Evolutionary conservation across 2,113 vertebrate genomes (phyloP), one percentile per base, ranked within the genome.

Genomic region (Cyprinodon brontotheroides): DNA sequence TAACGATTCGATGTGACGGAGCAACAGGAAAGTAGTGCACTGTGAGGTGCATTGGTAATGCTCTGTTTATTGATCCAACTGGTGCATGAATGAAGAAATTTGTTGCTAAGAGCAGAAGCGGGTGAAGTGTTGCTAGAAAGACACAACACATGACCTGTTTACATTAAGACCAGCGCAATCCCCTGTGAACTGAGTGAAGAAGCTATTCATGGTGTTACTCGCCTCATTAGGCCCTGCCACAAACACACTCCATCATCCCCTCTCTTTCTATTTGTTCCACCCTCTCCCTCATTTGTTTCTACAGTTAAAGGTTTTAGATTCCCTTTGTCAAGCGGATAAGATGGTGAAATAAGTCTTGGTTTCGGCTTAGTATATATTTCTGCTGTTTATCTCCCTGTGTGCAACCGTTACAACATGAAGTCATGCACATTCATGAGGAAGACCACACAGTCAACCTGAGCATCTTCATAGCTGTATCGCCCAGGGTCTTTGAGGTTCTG

Each of bases 401-500:
- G 53, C 61, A 72, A 41, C 69, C 59, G 2, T 59, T 67, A 65
- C 36, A 39, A 68, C 7, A 41, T 38, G 29, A 14, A 47, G 36
- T 13, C 3, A 11, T 17, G 29, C 45, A 17, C 53, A 68, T 57
- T 62, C n/a, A 36, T 66, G 50, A 15, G 43, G 45, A 15, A 62
- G 73, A 72, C 37, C 69, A 3, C 29, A 4, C 22, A 41, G 22
- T 67, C 60, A 91, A 98, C 97, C 97, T 99, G 97, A 85, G 97
- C 97, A 17, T 99, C 97, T 92, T 99, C 97, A 11, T 96, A 99
- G 47, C 96, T 98, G 83, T 99, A 96, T 89, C 97, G 95, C 45
- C 97, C 97, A 6, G 97, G 96, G 81, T 99, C 97, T 89, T 96
- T 97, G 88, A 99, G 94, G 77, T 99, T 99, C 90, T 98, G 97